Evolutionary conservation across 2,888 invertebrate genomes (phyloP).

Genomic region (Brachynemurus nebulosus): DNA sequence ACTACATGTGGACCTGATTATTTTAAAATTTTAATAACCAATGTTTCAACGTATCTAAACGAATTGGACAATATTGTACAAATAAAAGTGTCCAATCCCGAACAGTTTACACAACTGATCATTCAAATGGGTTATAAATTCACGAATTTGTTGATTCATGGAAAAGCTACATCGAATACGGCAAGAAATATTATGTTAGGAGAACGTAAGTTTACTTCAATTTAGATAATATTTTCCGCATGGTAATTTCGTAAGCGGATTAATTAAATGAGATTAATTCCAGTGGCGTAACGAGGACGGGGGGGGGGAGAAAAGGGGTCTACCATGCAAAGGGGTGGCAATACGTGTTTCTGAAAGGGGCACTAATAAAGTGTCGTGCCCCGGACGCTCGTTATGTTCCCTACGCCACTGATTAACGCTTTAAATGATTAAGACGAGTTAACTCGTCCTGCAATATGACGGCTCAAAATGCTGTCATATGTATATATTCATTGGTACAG

Average conservation of each 20-base stretch:
- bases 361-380: no score
- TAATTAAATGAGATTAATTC: background rate
- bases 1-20: constrained; percentile 51
- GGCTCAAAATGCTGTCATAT: no score
- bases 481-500: no score
- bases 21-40: constrained; percentile 34
- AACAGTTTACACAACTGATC: constrained; percentile 29
- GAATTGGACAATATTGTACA: constrained; percentile 25
- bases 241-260: constrained; percentile 1
- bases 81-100: constrained; percentile 28
- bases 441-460: no score
- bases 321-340: no score
- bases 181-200: constrained; percentile 53
- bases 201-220: constrained; percentile 38
- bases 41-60: constrained; percentile 29
- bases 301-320: no score
- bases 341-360: no score
- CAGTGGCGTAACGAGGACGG: no score
- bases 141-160: constrained; percentile 49
- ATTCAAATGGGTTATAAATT: constrained; percentile 42
- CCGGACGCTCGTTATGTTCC: no score
- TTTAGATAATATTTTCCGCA: background rate
- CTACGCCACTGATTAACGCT: no score
- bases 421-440: no score
- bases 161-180: constrained; percentile 64